phyloP scores from a whole-genome alignment of 35 echinoderm and acorn worm species.

The Lytechinus variegatus region DNA sequence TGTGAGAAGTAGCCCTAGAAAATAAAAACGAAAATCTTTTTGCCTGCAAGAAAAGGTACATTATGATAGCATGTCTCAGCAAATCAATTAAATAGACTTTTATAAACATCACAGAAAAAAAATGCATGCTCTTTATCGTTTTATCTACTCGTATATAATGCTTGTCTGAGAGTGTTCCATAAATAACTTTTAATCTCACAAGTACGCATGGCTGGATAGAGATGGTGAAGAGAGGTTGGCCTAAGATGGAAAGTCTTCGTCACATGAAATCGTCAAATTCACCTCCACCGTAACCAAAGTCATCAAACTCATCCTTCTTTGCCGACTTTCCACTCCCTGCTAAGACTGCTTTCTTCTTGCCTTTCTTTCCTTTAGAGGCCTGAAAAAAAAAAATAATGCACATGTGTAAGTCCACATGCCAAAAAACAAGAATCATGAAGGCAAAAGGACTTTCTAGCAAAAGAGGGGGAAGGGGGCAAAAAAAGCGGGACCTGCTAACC shows the following conservation, averaged over 20 bases:
- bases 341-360: slow-evolving; percentile 85
- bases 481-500: slow-evolving; percentile 1
- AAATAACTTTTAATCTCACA: not conserved
- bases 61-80: not conserved
- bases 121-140: not conserved
- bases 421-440: no score
- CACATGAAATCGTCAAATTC: slow-evolving; percentile 89
- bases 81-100: not conserved
- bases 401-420: no score
- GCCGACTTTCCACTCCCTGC: slow-evolving; percentile 76
- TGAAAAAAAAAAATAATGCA: not conserved
- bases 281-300: slow-evolving; percentile 46
- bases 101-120: not conserved
- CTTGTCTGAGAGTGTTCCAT: not conserved
- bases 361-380: slow-evolving; percentile 67
- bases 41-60: not conserved
- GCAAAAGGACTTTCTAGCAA: no score
- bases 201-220: not conserved
- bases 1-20: no score
- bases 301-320: slow-evolving; percentile 61
- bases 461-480: not conserved
- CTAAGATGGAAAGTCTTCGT: slow-evolving; percentile 41
- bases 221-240: not conserved
- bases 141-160: not conserved
- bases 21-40: no score